These are phyloP conservation scores for Rafetus swinhoei DNA, from an alignment of 2,113 vertebrate species.

Conservation along the genomic window DNA sequence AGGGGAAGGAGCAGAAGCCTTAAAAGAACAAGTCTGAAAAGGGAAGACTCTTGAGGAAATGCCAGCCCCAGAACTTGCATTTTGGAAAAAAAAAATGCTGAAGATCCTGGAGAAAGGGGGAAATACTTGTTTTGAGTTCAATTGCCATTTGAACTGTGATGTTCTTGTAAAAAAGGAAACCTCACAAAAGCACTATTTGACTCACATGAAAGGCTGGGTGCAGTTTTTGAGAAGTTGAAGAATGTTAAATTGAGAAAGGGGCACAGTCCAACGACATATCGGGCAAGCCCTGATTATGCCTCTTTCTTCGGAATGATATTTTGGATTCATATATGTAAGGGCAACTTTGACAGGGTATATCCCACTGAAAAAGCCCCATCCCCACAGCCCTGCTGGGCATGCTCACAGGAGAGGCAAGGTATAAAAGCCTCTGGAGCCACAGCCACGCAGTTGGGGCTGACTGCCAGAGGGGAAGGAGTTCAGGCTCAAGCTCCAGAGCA, in stretches of 20 bases:
- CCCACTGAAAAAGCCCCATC: no score
- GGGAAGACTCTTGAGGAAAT: neutral
- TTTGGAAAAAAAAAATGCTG: neutral
- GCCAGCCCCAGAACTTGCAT: neutral
- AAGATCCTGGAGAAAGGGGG: neutral
- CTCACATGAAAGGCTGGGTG: neutral
- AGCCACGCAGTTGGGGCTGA: no score
- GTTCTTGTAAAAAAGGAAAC: conserved; percentile 11
- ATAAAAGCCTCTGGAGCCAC: no score
- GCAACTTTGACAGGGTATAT: no score
- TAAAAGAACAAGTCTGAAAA: neutral
- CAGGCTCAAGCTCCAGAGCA: no score
- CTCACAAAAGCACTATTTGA: conserved; percentile 2
- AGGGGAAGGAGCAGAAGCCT: neutral
- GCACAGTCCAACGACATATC: neutral
- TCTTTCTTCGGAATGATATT: neutral
- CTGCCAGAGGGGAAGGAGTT: no score
- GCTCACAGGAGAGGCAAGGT: no score
- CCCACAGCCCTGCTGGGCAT: no score
- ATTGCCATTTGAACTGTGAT: conserved; percentile 18
- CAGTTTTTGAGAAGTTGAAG: neutral
- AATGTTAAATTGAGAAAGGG: neutral
- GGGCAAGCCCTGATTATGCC: neutral
- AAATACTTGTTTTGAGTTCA: conserved; percentile 26
- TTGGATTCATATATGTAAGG: neutral